Conservation (phyloP, 2,797 vertebrate genomes). For the Tapirus indicus region DNA sequence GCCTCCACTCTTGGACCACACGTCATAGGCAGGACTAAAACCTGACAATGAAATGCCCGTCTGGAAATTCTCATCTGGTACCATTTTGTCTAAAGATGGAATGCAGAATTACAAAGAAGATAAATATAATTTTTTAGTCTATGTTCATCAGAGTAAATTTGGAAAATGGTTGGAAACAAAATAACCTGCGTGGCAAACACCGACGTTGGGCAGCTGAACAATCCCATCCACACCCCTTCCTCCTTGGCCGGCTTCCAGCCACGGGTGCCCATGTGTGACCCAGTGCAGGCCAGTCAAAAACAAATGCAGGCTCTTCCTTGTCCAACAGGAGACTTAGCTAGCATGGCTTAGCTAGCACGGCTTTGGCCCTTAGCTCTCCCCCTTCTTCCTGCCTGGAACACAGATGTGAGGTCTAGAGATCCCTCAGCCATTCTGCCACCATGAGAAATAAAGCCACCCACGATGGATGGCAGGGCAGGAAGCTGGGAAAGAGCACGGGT, state of each 20-base stretch:
- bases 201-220: fast-evolving
- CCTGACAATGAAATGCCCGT: fast-evolving
- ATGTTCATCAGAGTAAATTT: no score
- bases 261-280: fast-evolving
- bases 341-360: fast-evolving
- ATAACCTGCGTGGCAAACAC: fast-evolving
- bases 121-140: not conserved
- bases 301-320: fast-evolving
- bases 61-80: fast-evolving
- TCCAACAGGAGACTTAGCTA: not conserved
- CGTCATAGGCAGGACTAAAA: fast-evolving
- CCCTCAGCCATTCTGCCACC: not conserved
- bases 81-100: not conserved
- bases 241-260: fast-evolving
- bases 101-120: not conserved
- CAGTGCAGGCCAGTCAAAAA: not conserved
- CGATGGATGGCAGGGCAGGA: fast-evolving
- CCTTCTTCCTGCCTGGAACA: not conserved
- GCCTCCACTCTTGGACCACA: fast-evolving
- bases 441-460: fast-evolving
- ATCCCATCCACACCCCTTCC: not conserved
- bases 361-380: not conserved
- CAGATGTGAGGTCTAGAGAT: fast-evolving
- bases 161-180: not conserved
- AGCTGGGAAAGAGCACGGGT: fast-evolving